Evolutionary conservation across 2,797 vertebrate genomes (phyloP), one percentile per base, ranked within the genome.

Genomic region (Esox masquinongy): DNA sequence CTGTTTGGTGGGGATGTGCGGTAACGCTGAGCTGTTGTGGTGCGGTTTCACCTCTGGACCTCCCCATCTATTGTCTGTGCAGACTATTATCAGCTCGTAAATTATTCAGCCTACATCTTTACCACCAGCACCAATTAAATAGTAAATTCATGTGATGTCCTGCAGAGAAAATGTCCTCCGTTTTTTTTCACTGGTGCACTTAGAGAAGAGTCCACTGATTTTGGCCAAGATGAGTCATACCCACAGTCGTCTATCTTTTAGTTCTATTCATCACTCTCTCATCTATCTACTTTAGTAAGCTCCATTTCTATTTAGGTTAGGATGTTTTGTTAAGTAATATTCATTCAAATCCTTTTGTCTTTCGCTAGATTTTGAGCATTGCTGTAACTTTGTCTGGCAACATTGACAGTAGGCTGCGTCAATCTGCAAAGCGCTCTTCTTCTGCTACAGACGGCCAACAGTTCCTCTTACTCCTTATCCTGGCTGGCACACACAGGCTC

Each of bases 81-180:
- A 68, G 85, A 91, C 91, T 93, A 93, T 92, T 89, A 92, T 92
- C 88, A 88, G 72, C 85, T 90, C 85, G 92, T 95, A 86, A 94
- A 95, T 95, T 91, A 95, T 95, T 94, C 90, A 95, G 83, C 84
- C 86, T 90, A 14, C 43, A 88, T 93, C 92, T 94, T 95, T 94
- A 94, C 93, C 91, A 94, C 93, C 91, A 90, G 91, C 84, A 91
- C 89, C 88, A 90, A 91, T 92, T 94, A 90, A 88, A 92, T 85
- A 83, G 86, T 91, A 87, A 80, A 84, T 86, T 76, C 87, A 75
- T 70, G 22, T 59, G 56, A 59, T 59, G 89, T 91, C 90, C 91
- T 88, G 88, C 88, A 86, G 87, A 89, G 89, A 92, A 92, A 91
- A 90, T 87, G 87, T 88, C 84, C 72, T 79, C 82, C 86, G 90